Evolutionary conservation across 2,797 vertebrate species (phyloP), one percentile per base, ranked within the genome.

Genomic region (Sebastes oblongus): DNA sequence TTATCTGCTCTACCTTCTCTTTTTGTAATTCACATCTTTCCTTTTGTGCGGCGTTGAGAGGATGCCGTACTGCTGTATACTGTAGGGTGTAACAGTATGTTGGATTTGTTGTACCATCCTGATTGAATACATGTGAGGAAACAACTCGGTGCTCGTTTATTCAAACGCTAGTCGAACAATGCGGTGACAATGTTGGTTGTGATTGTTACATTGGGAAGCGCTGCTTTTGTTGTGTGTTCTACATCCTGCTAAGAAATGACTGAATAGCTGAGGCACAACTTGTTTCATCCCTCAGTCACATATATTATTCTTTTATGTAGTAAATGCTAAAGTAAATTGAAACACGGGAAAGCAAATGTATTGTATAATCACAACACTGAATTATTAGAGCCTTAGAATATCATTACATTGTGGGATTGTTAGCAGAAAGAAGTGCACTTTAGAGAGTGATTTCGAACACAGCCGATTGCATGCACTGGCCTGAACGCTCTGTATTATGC

Each of bases 1-100:
- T 81, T 59, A 80, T 27, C 30, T 18, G 55, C 70, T 66, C 65
- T 42, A 61, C 70, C 59, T 68, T 80, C 25, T 6, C 34, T 69
- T 64, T 64, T 72, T 71, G 24, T 77, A 61, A 66, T 25, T 39
- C 27, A 13, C 75, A 12, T 67, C 27, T 54, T 22, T 60, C 64
- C 56, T 61, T 80, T 70, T 70, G 71, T 87, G 75, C 16, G 59
- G 58, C 64, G 8, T 24, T 29, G 13, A 76, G 22, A 56, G 42
- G 70, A 16, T 54, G 55, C 27, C 62, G 8, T 24, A 4, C 29
- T 11, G 4, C 11, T 16, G 46, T 29, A 22, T n/a, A 8, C 11
- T n/a, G 14, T 1, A 50, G 58, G 68, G 72, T 46, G 77, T 8
- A 66, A 34, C 80, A 18, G 3, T 30, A 3, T 20, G 27, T 10